These are phyloP conservation scores for Atlantisia rogersi DNA, from an alignment of 2,113 vertebrate species.

Conservation along the genomic window DNA sequence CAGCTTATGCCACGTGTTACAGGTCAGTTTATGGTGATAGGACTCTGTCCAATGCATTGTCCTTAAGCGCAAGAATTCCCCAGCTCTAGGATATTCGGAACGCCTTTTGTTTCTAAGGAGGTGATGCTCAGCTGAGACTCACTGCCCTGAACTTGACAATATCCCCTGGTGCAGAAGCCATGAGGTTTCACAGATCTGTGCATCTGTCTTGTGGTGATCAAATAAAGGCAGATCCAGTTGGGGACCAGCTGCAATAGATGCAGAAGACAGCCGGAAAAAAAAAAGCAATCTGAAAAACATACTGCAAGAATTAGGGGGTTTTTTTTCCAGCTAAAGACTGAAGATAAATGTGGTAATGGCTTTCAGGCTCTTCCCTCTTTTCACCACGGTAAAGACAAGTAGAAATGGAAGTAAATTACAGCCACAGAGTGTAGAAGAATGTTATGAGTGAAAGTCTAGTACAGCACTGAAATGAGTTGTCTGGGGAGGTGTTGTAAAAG, in stretches of 20 bases:
- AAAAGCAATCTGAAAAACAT: neutral
- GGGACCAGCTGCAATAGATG: neutral
- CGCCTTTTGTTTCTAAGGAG: neutral
- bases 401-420: neutral
- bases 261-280: neutral
- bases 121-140: rapidly evolving
- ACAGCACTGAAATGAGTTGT: neutral
- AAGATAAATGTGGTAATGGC: neutral
- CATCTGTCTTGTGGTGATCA: neutral
- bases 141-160: neutral
- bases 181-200: neutral
- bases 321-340: neutral
- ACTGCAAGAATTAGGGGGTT: neutral
- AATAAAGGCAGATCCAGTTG: neutral
- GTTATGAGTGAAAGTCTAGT: neutral
- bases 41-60: too few species aligned
- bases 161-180: neutral
- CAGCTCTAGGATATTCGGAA: neutral
- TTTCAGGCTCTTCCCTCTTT: neutral
- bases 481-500: neutral
- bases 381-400: neutral
- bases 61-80: neutral
- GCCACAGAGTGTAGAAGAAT: neutral
- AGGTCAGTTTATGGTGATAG: neutral
- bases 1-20: rapidly evolving